phyloP scores from a whole-genome alignment of 2,888 invertebrate species.

The Lottia gigantea region DNA sequence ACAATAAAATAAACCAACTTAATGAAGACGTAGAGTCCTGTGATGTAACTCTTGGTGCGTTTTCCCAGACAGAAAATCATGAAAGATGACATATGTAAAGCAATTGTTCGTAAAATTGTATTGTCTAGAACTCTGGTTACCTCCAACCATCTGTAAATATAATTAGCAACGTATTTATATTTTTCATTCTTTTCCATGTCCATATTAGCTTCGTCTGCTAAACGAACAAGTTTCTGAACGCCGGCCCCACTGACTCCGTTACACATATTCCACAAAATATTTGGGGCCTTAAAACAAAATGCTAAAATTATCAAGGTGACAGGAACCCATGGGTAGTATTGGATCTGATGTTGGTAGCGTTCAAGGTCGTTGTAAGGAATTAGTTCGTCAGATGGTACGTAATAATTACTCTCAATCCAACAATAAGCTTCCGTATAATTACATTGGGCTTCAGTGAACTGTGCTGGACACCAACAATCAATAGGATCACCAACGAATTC shows the following conservation, averaged over 20 bases:
- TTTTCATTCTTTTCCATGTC: too few relatives aligned
- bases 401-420: slow-evolving; percentile 33
- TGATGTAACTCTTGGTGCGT: slow-evolving; percentile 27
- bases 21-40: slow-evolving; percentile 24
- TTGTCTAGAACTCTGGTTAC: neutral
- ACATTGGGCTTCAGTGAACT: slow-evolving; percentile 10
- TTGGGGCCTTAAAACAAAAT: slow-evolving; percentile 39
- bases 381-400: slow-evolving; percentile 24
- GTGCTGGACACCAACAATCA: slow-evolving; percentile 12
- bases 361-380: slow-evolving; percentile 27
- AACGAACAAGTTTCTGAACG: too few relatives aligned
- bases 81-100: slow-evolving; percentile 7
- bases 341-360: slow-evolving; percentile 28
- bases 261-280: slow-evolving; percentile 37
- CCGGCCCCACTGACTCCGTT: slow-evolving; percentile 27
- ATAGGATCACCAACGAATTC: slow-evolving; percentile 2
- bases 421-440: slow-evolving; percentile 27
- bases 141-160: neutral
- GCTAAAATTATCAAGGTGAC: slow-evolving; percentile 42
- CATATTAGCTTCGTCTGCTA: too few relatives aligned
- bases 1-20: slow-evolving; percentile 29
- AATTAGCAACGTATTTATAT: too few relatives aligned
- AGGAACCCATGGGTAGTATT: slow-evolving; percentile 48
- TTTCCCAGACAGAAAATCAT: slow-evolving; percentile 25
- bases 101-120: neutral